Conservation (phyloP, 2,888 invertebrate species). For the Smittia aterrima region DNA sequence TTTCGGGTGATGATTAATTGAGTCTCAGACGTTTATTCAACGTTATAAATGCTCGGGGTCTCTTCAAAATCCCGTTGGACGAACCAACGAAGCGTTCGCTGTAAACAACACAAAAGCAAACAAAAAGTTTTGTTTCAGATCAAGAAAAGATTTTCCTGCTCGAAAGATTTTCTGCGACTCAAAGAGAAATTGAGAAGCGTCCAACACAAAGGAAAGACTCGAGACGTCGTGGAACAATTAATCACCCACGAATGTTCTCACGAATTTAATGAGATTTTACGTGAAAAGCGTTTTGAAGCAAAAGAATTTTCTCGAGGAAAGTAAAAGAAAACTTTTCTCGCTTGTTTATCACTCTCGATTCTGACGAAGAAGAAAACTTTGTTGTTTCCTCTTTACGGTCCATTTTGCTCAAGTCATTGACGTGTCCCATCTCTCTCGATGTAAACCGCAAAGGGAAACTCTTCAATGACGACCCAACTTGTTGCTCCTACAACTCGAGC, state of each 20-base stretch:
- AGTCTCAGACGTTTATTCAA: conserved; percentile 2
- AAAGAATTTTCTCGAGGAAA: neutral
- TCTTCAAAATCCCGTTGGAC: neutral
- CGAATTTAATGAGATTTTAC: neutral
- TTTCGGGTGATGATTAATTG: neutral
- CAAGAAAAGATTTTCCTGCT: neutral
- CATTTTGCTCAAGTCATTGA: neutral
- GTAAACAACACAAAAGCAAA: neutral
- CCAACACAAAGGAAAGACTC: neutral
- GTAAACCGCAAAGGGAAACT: neutral
- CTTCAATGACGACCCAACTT: neutral
- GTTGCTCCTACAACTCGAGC: neutral
- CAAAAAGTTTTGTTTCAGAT: conserved; percentile 2
- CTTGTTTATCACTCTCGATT: neutral
- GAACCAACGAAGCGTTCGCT: neutral
- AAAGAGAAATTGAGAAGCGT: neutral
- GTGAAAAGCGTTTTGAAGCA: neutral
- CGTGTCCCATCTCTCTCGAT: neutral
- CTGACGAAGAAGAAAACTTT: neutral
- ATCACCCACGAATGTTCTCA: neutral
- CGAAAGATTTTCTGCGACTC: neutral
- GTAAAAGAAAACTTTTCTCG: neutral
- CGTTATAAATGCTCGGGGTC: neutral
- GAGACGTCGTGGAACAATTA: neutral
- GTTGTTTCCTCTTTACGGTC: neutral